phyloP scores from a whole-genome alignment of 2,797 vertebrate species.

The Taenioides sp. region DNA sequence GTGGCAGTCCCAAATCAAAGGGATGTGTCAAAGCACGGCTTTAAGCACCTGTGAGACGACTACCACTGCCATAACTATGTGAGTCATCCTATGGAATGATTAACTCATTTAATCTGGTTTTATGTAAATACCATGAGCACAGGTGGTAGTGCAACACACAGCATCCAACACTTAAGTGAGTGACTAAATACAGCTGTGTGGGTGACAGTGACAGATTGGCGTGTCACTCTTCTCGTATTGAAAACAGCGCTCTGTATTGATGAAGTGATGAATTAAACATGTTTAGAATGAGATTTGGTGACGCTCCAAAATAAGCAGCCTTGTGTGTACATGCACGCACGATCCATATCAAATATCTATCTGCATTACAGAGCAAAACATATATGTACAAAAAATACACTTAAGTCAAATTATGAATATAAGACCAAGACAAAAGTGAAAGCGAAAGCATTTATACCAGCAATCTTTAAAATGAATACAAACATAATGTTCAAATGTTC shows the following conservation, averaged over 20 bases:
- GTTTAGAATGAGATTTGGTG: conserved; percentile 20
- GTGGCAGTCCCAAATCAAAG: neutral
- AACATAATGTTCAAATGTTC: neutral
- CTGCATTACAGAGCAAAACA: neutral
- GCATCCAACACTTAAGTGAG: conserved; percentile 22
- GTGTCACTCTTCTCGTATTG: conserved; percentile 13
- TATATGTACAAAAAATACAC: neutral
- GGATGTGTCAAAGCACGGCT: neutral
- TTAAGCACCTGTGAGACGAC: neutral
- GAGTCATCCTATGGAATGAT: neutral
- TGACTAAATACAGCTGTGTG: conserved; percentile 26
- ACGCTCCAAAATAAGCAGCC: conserved; percentile 30
- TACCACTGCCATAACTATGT: neutral
- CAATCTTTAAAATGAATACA: neutral
- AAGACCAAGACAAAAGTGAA: neutral
- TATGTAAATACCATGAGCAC: conserved; percentile 11
- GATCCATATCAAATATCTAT: neutral
- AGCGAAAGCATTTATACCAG: too few species aligned
- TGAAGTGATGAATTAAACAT: conserved; percentile 34
- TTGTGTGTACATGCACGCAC: neutral
- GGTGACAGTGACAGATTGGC: conserved; percentile 39
- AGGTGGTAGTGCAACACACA: conserved; percentile 9
- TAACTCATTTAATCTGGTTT: neutral
- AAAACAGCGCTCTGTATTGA: conserved; percentile 30
- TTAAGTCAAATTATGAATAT: neutral